A percentile compares a stretch with the other conserved stretches of the same genome.
Evolutionary conservation across 2,797 vertebrate species (phyloP).

Genomic region (Margarornis squamiger): DNA sequence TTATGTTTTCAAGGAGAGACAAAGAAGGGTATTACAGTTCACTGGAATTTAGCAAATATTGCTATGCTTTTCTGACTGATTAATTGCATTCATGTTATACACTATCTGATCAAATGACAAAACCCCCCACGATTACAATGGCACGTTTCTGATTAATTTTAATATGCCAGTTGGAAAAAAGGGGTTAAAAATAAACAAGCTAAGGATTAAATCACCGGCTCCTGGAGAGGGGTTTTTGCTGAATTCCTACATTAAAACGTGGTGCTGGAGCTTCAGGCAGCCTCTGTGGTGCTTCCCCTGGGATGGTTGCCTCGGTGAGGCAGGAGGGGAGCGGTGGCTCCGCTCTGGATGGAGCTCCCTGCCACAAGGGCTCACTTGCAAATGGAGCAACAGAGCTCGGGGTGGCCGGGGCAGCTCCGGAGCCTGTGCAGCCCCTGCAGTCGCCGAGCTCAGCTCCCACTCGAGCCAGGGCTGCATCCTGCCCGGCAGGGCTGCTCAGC

Average conservation of each 20-base stretch:
- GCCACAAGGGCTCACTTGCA: background rate
- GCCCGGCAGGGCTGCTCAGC: background rate
- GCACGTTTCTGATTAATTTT: background rate
- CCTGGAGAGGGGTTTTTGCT: background rate
- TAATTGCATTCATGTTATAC: background rate
- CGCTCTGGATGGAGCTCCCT: background rate
- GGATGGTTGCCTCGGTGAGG: background rate
- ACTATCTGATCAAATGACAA: background rate
- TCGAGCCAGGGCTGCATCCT: background rate
- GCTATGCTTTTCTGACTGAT: background rate
- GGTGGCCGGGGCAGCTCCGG: background rate
- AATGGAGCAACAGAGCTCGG: background rate
- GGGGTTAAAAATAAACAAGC: background rate
- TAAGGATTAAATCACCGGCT: background rate
- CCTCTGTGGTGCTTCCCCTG: background rate
- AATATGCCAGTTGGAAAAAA: background rate
- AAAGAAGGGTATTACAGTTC: background rate
- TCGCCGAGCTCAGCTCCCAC: background rate
- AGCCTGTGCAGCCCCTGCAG: conserved; percentile 38
- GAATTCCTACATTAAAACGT: rapidly evolving
- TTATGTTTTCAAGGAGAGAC: conserved; percentile 40
- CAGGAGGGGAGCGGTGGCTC: background rate
- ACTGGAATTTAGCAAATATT: background rate
- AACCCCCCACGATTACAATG: rapidly evolving
- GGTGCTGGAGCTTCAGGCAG: background rate